phyloP scores from a whole-genome alignment of 53 echinoderm and acorn worm genomes.

The Paracentrotus lividus region DNA sequence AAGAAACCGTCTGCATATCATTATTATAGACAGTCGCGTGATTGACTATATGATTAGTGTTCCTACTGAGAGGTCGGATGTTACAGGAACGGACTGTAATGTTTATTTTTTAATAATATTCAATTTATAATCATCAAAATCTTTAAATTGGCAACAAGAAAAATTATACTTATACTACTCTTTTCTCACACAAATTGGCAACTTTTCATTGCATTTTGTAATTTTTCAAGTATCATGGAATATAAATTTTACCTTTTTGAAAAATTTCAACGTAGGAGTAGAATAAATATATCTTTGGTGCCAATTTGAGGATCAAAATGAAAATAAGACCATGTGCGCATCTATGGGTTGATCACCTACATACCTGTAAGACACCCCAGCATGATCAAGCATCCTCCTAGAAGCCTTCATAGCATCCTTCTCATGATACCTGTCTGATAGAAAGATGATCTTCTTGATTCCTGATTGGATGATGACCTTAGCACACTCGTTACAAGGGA shows the following conservation, averaged over 20 bases:
- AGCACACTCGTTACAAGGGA: slow-evolving; percentile 90
- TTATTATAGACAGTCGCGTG: slow-evolving; percentile 12
- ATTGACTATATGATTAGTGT: slow-evolving; percentile 23
- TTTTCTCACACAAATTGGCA: too few relatives aligned
- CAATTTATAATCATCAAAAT: too few relatives aligned
- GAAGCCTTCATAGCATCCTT: slow-evolving; percentile 78
- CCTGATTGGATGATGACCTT: slow-evolving; percentile 90
- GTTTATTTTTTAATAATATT: too few relatives aligned
- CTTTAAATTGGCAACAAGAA: too few relatives aligned
- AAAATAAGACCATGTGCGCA: not conserved
- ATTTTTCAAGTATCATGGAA: too few relatives aligned
- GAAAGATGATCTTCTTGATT: slow-evolving; percentile 76
- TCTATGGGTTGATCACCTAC: not conserved
- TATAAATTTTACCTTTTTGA: too few relatives aligned
- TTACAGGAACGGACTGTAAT: too few relatives aligned
- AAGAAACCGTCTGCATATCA: slow-evolving; percentile 37
- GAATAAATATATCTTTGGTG: too few relatives aligned
- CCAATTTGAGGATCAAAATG: not conserved
- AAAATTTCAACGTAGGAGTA: too few relatives aligned
- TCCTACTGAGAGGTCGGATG: not conserved
- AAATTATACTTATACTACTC: too few relatives aligned
- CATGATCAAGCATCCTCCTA: slow-evolving; percentile 76
- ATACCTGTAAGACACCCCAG: slow-evolving; percentile 77
- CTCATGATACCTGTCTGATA: slow-evolving; percentile 82
- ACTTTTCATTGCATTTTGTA: too few relatives aligned